These are phyloP conservation scores for Rhynchonycteris naso DNA, from an alignment of 2,797 vertebrate species.

Conservation along the genomic window DNA sequence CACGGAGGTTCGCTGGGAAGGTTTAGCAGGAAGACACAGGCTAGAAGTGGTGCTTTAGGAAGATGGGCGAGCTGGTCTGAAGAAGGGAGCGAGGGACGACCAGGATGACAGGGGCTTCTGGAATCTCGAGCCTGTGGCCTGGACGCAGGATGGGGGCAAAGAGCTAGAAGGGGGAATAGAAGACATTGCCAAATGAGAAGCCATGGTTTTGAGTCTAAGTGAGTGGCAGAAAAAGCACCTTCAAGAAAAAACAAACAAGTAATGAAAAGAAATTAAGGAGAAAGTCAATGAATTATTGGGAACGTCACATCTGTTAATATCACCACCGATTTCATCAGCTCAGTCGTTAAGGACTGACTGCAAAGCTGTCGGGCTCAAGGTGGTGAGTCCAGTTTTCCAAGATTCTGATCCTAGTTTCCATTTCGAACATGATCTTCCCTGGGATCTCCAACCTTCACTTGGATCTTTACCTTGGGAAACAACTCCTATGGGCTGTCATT, in stretches of 20 bases:
- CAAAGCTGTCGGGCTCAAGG: background rate
- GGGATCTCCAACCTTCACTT: background rate
- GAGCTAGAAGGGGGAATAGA: background rate
- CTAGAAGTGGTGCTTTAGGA: background rate
- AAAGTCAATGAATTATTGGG: background rate
- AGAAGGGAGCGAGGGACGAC: background rate
- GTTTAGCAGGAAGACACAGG: background rate
- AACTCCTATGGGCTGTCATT: background rate
- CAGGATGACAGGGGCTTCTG: background rate
- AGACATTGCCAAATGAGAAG: background rate
- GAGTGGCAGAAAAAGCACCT: background rate
- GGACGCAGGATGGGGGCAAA: background rate
- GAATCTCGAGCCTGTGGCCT: background rate
- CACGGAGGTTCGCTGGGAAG: background rate
- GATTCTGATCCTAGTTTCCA: background rate
- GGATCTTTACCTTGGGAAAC: slow-evolving; percentile 30
- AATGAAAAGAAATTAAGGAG: background rate
- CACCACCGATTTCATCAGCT: background rate
- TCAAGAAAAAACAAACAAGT: background rate
- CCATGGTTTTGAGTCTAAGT: background rate
- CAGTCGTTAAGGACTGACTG: background rate
- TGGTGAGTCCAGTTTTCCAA: background rate
- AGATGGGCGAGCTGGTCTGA: background rate
- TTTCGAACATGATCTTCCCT: background rate
- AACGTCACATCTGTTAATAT: background rate